phyloP scores from a whole-genome alignment of 2,113 vertebrate genomes.

The Poeciliopsis retropinna region DNA sequence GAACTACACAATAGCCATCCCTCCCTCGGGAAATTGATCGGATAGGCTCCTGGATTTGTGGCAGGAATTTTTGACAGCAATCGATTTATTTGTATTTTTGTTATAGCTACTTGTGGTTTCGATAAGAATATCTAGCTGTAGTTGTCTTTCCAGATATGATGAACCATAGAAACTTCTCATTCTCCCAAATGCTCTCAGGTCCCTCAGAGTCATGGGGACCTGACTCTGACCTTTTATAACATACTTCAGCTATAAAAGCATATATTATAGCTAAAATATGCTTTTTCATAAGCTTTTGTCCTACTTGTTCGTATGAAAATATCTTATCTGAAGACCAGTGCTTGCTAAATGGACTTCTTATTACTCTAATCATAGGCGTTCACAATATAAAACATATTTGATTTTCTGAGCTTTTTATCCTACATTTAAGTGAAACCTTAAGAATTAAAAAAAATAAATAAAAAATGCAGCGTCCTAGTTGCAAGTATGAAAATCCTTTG shows the following conservation, averaged over 20 bases:
- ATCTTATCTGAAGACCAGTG: background rate
- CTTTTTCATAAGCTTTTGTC: background rate
- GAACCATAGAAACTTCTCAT: background rate
- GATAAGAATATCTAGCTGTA: background rate
- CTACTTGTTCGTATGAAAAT: background rate
- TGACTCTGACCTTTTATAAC: no score
- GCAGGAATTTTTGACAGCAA: background rate
- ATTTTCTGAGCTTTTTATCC: no score
- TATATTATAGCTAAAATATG: background rate
- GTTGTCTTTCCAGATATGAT: background rate
- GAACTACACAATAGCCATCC: constrained; percentile 28
- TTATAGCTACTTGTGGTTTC: background rate
- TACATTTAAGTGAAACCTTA: no score
- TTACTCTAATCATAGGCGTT: background rate
- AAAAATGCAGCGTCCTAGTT: no score
- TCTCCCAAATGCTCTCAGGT: no score
- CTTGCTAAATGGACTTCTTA: no score
- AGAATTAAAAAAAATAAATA: no score
- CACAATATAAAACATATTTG: background rate
- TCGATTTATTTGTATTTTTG: background rate
- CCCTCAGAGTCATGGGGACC: background rate
- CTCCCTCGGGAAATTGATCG: background rate
- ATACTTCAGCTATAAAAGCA: no score
- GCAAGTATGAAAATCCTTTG: no score
- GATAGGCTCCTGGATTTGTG: background rate